Evolutionary conservation across 2,888 invertebrate genomes (phyloP).

Genomic region (Calephelis perditalis): DNA sequence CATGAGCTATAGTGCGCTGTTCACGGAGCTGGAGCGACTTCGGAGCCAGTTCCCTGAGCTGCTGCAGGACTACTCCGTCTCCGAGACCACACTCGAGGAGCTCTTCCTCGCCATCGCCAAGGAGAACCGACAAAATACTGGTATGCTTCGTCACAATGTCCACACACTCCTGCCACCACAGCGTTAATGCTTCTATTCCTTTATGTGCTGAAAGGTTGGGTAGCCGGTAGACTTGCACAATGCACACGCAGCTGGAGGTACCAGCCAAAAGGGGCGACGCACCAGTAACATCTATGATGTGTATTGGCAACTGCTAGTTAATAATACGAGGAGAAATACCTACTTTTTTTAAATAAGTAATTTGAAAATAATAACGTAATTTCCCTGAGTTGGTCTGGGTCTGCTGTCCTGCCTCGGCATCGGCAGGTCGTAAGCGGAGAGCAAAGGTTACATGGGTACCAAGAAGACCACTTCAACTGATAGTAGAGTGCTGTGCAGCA

Average conservation of each 20-base stretch:
- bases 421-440: too few species aligned
- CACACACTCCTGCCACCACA: too few species aligned
- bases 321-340: background rate
- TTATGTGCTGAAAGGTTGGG: background rate
- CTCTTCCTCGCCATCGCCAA: slow-evolving; percentile 79
- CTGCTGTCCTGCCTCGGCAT: too few species aligned
- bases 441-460: too few species aligned
- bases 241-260: background rate
- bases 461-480: too few species aligned
- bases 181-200: too few species aligned
- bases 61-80: slow-evolving; percentile 87
- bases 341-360: background rate
- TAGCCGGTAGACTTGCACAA: too few species aligned
- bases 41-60: slow-evolving; percentile 53
- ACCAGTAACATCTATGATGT: too few species aligned
- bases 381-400: too few species aligned
- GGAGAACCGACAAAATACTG: slow-evolving; percentile 16
- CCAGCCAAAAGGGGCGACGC: background rate
- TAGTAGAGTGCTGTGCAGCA: too few species aligned
- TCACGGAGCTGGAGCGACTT: slow-evolving; percentile 77
- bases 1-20: slow-evolving; percentile 80
- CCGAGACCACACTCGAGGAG: slow-evolving; percentile 89
- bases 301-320: background rate
- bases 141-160: background rate
- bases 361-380: too few species aligned